phyloP scores from a whole-genome alignment of 1,140 invertebrate genomes.

The Drosophila tsacasi region DNA sequence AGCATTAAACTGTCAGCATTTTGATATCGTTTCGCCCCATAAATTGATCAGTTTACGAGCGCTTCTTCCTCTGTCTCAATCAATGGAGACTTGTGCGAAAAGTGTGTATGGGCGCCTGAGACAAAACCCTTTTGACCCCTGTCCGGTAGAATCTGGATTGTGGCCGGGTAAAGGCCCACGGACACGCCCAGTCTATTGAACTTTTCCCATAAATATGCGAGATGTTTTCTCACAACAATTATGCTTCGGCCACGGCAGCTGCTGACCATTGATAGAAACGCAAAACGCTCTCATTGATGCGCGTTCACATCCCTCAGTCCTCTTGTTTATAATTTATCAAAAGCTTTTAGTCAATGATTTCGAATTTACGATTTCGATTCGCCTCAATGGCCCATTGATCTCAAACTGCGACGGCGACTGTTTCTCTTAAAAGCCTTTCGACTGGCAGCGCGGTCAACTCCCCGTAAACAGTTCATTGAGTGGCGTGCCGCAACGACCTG shows the following conservation, averaged over 20 bases:
- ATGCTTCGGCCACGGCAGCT: constrained; percentile 52
- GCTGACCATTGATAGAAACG: constrained; percentile 67
- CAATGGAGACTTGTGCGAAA: constrained; percentile 57
- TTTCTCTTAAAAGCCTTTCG: constrained; percentile 65
- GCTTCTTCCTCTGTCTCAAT: constrained; percentile 32
- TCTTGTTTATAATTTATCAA: constrained; percentile 75
- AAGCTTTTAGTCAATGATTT: constrained; percentile 84
- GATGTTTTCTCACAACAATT: constrained; percentile 78
- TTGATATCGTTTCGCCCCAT: constrained; percentile 66
- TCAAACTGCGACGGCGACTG: constrained; percentile 48
- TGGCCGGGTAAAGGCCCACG: constrained; percentile 56
- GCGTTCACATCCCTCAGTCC: constrained; percentile 31
- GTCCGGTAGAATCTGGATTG: constrained; percentile 39
- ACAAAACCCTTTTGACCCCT: constrained; percentile 65
- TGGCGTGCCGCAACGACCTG: constrained; percentile 64
- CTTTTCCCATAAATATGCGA: constrained; percentile 68
- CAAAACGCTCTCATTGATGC: constrained; percentile 60
- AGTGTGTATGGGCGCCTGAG: constrained; percentile 7
- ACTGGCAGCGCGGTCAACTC: constrained; percentile 33
- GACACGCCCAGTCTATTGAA: constrained; percentile 66
- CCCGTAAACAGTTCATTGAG: constrained; percentile 72
- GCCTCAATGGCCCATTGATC: constrained; percentile 74
- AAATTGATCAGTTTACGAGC: constrained; percentile 67
- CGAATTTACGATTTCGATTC: constrained; percentile 76
- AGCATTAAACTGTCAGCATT: constrained; percentile 73